Evolutionary conservation across 2,888 invertebrate species (phyloP), one percentile per base, ranked within the genome.

Genomic region (Empis livida): DNA sequence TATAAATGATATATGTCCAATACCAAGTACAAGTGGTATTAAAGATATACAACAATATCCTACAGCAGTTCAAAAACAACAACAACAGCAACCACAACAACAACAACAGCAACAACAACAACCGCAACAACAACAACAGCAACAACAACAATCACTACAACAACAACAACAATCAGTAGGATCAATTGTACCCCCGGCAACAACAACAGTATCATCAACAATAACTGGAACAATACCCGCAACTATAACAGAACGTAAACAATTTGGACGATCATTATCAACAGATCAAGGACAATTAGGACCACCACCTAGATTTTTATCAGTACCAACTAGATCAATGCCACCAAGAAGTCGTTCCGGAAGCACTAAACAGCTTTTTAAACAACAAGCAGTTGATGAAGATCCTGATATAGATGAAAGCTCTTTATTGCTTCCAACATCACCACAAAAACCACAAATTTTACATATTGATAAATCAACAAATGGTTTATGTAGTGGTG

Each of bases 361-460:
- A 51, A 77, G 77, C 59, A 74, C 74, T 17, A 77, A 74, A 55
- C 75, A 77, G 59, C 63, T 76, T 11, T 76, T 76, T 57, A 76
- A 75, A 57, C 76, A 76, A 54, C 67, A 71, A 54, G 74, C 75
- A 0, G 67, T 75, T 48, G 76, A 77, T 51, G 76, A 76, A 54
- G 67, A 73, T 51, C 64, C 63, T 39, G 68, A 70, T 52, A 65
- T 71, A 48, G 75, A 75, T 55, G 75, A 76, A 55, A 73, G 67
- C 32, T 71, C 73, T 42, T 65, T 75, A 55, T 58, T 76, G 43
- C 51, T 71, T 52, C 71, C 71, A 9, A 53, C 54, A 41, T 37
- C 49, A 10, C 44, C 52, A 20, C 41, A 45, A 40, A 47, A 49
- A 41, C 37, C 47, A 38, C 43, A 37, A 31, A 43, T 35, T 27